These are phyloP conservation scores for Philereme vetulata DNA, from an alignment of 2,888 invertebrate genomes.

Conservation along the genomic window DNA sequence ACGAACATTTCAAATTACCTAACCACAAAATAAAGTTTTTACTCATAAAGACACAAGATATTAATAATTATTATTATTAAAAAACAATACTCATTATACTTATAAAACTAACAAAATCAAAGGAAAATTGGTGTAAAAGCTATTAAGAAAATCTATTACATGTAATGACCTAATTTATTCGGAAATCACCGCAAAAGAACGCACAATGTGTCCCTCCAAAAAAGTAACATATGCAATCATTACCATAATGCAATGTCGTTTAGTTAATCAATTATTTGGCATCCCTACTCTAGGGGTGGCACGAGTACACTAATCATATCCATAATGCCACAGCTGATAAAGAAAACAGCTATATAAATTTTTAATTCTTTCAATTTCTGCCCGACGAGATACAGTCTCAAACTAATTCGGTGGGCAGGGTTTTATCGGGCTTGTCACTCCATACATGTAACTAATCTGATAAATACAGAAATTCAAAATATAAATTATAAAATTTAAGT, in stretches of 20 bases:
- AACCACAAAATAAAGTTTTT: no score
- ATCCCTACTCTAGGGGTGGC: constrained; percentile 55
- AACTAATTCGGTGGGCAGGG: no score
- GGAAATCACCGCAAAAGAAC: constrained; percentile 51
- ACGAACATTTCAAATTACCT: no score
- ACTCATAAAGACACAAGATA: no score
- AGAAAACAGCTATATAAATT: constrained; percentile 4
- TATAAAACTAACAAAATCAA: background rate
- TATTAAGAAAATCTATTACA: constrained; percentile 29
- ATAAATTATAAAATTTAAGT: no score
- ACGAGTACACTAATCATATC: constrained; percentile 76
- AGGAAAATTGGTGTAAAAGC: constrained; percentile 3
- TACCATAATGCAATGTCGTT: constrained; percentile 74
- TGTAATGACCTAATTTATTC: constrained; percentile 44
- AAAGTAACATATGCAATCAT: constrained; percentile 77
- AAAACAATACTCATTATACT: background rate
- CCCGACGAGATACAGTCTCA: no score
- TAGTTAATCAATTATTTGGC: constrained; percentile 77
- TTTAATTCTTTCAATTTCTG: background rate
- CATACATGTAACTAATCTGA: no score
- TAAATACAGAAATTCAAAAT: no score
- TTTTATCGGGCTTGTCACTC: no score
- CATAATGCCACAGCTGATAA: constrained; percentile 31
- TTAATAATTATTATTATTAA: background rate
- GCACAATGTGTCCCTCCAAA: constrained; percentile 42